phyloP scores from a whole-genome alignment of 2,797 vertebrate genomes.

The Labroides dimidiatus region DNA sequence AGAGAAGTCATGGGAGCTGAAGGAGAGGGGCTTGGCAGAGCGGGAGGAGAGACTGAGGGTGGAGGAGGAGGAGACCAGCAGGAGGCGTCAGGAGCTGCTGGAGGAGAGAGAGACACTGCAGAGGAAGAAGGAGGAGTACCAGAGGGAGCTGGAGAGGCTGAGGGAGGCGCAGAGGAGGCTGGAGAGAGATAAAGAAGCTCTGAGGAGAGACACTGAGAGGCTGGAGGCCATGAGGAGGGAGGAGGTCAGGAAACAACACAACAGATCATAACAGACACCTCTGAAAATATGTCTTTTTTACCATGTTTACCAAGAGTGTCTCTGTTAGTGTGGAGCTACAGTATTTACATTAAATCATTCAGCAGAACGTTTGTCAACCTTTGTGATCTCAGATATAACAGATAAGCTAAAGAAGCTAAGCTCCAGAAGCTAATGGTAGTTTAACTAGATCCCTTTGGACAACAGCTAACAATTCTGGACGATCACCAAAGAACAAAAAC shows the following conservation, averaged over 20 bases:
- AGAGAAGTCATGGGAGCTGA: slow-evolving; percentile 87
- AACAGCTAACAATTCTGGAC: too few species aligned
- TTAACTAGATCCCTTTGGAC: too few species aligned
- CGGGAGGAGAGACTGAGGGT: slow-evolving; percentile 78
- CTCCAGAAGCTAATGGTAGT: too few species aligned
- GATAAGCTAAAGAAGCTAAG: too few species aligned
- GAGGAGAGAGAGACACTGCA: slow-evolving; percentile 82
- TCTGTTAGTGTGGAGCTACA: too few species aligned
- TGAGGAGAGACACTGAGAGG: slow-evolving; percentile 81
- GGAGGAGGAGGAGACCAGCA: slow-evolving; percentile 80
- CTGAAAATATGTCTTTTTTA: too few species aligned
- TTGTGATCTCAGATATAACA: too few species aligned
- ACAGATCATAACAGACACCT: too few species aligned
- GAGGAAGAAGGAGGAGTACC: slow-evolving; percentile 85
- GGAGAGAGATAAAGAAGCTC: slow-evolving; percentile 86
- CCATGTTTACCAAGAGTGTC: too few species aligned
- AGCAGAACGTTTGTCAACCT: too few species aligned
- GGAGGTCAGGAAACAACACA: slow-evolving; percentile 66
- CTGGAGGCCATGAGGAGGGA: slow-evolving; percentile 68
- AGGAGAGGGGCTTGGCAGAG: slow-evolving; percentile 82
- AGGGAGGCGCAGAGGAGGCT: slow-evolving; percentile 84
- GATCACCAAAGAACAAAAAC: too few species aligned
- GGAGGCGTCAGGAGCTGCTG: slow-evolving; percentile 73
- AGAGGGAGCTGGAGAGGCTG: slow-evolving; percentile 87
- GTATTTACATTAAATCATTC: too few species aligned